phyloP scores from a whole-genome alignment of 92 coral and sea anemone genomes.

The Isaurus tuberculatus region DNA sequence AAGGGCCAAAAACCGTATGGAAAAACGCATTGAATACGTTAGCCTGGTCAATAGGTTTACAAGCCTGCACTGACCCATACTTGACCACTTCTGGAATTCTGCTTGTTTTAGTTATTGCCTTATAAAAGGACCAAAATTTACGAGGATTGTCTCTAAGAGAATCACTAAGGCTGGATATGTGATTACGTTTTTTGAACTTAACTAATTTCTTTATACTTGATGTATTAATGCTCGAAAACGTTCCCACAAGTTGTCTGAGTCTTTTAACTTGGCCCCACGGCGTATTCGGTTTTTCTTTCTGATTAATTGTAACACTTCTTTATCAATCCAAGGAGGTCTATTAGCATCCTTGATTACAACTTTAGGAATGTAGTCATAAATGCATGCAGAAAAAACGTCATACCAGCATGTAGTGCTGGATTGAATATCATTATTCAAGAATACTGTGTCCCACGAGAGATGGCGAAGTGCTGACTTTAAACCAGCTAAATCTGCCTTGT shows the following conservation, averaged over 20 bases:
- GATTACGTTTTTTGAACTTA: too few species aligned
- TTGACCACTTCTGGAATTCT: not conserved
- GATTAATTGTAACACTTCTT: not conserved
- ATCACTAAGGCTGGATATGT: too few species aligned
- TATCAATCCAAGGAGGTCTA: not conserved
- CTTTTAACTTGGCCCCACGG: constrained; percentile 1
- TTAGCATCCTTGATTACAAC: not conserved
- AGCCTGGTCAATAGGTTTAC: constrained; percentile 52
- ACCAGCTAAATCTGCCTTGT: not conserved
- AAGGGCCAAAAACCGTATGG: constrained; percentile 55
- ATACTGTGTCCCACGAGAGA: constrained; percentile 1
- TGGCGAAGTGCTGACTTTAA: not conserved
- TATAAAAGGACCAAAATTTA: too few species aligned
- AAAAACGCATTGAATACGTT: constrained; percentile 58
- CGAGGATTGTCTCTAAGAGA: too few species aligned
- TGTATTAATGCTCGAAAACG: not conserved
- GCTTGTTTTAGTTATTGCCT: too few species aligned
- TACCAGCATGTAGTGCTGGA: not conserved
- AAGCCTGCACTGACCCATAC: too few species aligned
- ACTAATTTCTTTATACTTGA: too few species aligned
- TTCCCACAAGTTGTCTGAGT: not conserved
- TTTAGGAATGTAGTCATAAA: not conserved
- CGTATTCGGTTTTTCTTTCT: not conserved
- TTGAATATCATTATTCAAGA: not conserved
- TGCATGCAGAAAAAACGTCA: not conserved